Evolutionary conservation across 2,113 vertebrate genomes (phyloP), one percentile per base, ranked within the genome.

Genomic region (Scomber scombrus): DNA sequence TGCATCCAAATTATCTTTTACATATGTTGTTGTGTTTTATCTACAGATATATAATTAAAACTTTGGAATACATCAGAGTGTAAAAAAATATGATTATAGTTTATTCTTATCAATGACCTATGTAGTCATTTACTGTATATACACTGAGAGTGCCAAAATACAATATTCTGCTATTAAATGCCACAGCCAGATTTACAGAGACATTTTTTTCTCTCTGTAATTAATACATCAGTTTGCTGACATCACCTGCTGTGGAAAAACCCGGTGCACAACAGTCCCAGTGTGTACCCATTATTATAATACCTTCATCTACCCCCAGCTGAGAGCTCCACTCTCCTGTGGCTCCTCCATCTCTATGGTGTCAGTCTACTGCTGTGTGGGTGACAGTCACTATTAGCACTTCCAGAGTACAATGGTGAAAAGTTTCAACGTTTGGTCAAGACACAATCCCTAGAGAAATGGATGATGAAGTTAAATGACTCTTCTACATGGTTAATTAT

Each of bases 201-300:
- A 51, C 11, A 16, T 19, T 12, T 60, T 47, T 45, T 52, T 71
- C 21, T 71, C 21, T 55, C 62, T 26, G 68, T 77, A 57, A 82
- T 83, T 75, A 84, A 87, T 71, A 63, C 54, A 76, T 72, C 49
- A 46, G 51, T 71, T 80, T 62, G 78, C 19, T 90, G 74, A 78
- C 85, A 76, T 47, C 80, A 85, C 63, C 74, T 87, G 78, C 75
- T 75, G 75, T 89, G 85, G 84, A 91, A 91, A 88, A 88, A 86
- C 1, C 11, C 1, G 76, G 71, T 75, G 63, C 74, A 82, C 23
- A 88, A 84, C 73, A 87, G 77, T 86, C 88, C 85, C 86, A 71
- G 74, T 86, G 85, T 86, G 85, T 62, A 65, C 69, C 81, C 61
- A 88, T 91, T 68, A 89, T 88, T 88, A 82, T 85, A 71, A 55